Percentiles rank a stretch among this genome's conserved stretches.
phyloP scores from a whole-genome alignment of 2,797 vertebrate genomes.

The Tadarida brasiliensis region DNA sequence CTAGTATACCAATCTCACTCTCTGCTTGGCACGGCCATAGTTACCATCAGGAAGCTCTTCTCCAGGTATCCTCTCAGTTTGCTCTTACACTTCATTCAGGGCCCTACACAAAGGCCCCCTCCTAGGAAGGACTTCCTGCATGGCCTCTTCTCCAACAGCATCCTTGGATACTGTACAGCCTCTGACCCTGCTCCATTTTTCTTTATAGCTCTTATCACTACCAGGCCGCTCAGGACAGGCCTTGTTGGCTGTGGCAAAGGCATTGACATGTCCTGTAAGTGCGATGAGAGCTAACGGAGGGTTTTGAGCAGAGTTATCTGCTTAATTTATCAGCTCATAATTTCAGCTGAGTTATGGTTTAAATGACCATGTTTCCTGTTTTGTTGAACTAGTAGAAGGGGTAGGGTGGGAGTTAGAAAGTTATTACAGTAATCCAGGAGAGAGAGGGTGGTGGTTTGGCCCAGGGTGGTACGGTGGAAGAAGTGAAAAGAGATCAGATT shows the following conservation, averaged over 20 bases:
- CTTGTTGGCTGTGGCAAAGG: neutral
- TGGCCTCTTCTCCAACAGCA: neutral
- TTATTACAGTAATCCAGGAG: neutral
- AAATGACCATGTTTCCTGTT: neutral
- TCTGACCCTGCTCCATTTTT: neutral
- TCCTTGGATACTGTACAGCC: neutral
- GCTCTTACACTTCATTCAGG: neutral
- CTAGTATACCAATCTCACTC: neutral
- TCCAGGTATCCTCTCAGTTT: neutral
- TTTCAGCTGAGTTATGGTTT: neutral
- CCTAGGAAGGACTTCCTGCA: neutral
- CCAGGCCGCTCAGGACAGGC: too few relatives aligned
- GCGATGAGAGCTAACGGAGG: neutral
- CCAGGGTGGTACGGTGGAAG: neutral
- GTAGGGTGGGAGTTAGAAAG: neutral
- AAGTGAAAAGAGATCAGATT: neutral
- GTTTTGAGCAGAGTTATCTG: neutral
- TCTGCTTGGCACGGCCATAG: rapidly evolving
- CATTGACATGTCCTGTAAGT: neutral
- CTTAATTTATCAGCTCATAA: neutral
- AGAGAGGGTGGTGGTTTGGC: neutral
- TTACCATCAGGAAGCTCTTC: neutral
- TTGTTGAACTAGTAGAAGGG: neutral
- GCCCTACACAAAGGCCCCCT: neutral
- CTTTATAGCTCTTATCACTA: neutral